Evolutionary conservation across 2,797 vertebrate species (phyloP).

Genomic region (Callimico goeldii): DNA sequence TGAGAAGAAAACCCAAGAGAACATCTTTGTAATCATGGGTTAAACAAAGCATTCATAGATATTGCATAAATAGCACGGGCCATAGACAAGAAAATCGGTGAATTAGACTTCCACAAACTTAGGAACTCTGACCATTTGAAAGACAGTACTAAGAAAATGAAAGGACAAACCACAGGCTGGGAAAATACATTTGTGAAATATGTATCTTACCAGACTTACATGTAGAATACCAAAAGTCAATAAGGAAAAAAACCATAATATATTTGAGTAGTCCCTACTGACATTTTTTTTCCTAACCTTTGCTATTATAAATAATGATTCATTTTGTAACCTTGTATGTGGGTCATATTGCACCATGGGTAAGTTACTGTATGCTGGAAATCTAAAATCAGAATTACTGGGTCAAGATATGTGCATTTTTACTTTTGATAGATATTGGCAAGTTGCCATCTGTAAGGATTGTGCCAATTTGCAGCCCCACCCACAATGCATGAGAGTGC

Average conservation of each 20-base stretch:
- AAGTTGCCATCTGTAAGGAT: slow-evolving; percentile 5
- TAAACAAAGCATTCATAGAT: not conserved
- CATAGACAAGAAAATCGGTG: not conserved
- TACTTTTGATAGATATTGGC: slow-evolving; percentile 26
- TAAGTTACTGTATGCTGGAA: slow-evolving; percentile 6
- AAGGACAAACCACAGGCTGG: not conserved
- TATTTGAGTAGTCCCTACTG: not conserved
- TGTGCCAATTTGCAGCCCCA: not conserved
- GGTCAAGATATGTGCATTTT: slow-evolving; percentile 6
- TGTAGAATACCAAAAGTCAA: not conserved
- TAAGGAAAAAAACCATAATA: not conserved
- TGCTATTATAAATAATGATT: not conserved
- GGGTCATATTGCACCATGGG: not conserved
- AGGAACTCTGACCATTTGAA: not conserved
- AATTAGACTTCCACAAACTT: not conserved
- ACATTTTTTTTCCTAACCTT: not conserved
- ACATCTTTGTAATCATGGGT: not conserved
- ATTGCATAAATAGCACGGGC: not conserved
- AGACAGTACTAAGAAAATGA: not conserved
- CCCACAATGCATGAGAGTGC: not conserved
- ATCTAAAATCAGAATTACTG: slow-evolving; percentile 22
- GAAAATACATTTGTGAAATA: not conserved
- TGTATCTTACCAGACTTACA: not conserved
- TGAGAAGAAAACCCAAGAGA: not conserved
- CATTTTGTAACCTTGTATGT: not conserved